Evolutionary conservation across 2,888 invertebrate genomes (phyloP), one percentile per base, ranked within the genome.

Genomic region (Drosophila antonietae): DNA sequence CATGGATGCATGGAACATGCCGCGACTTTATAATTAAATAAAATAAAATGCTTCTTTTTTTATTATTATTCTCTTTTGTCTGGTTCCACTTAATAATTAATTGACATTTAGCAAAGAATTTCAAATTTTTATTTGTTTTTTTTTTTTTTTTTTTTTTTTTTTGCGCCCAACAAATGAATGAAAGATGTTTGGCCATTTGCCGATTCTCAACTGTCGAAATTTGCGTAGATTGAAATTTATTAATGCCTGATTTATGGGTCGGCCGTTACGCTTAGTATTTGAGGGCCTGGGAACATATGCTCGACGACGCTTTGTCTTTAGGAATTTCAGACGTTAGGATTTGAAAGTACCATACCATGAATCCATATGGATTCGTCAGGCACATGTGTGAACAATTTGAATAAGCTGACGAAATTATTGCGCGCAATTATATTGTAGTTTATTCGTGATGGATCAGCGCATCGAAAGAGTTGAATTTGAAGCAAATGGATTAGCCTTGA

Each of bases 51-150:
- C 43, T 37, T 57, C 20, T 9, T 52, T 39, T 63, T 43, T 18
- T 35, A 52, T 41, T 28, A 6, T 37, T 44, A 43, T 14, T 12
- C 4, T 23, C 23, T 23, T 23, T 35, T 49, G 55, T 37, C 35
- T 74, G 78, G 74, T 74, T 74, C 62, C 81, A 88, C 63, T 75
- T 82, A 75, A 86, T 85, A 89, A 85, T 77, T 88, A 89, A 86
- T 86, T 86, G 90, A 86, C 83, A 88, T 87, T 86, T 88, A 74
- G 73, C 63, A 77, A 88, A 88, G 88, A 83, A 82, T 80, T 77
- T 79, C 59, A 74, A 73, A 73, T 55, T 18, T 20, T 4, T 31
- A 41, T 41, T 41, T 41, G 28, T 20, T 31, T 3, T 52, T 31
- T 10, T 31, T 20, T 20, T 20, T 20, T 20, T 20, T 20, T 20